These are phyloP conservation scores for Monoplex corrugatus DNA, from an alignment of 2,888 invertebrate genomes.

Conservation along the genomic window DNA sequence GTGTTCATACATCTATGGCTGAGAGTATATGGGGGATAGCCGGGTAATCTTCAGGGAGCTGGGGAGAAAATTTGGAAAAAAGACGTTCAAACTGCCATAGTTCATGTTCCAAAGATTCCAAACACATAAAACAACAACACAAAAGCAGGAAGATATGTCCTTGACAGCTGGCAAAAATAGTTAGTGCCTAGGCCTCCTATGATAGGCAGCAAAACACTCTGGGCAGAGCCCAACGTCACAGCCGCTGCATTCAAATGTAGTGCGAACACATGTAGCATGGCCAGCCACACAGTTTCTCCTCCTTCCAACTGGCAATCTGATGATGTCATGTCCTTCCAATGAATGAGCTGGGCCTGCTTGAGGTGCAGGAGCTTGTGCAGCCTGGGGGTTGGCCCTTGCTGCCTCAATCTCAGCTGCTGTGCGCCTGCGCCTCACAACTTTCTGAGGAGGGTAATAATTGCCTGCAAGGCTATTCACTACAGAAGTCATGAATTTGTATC, in stretches of 20 bases:
- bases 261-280: background rate
- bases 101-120: background rate
- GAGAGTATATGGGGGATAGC: too few species aligned
- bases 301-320: constrained; percentile 7
- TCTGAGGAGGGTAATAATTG: too few species aligned
- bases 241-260: background rate
- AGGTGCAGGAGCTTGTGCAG: background rate
- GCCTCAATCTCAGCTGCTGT: too few species aligned
- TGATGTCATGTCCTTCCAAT: background rate
- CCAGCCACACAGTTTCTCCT: constrained; percentile 30
- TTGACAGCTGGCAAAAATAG: background rate
- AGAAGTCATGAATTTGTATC: too few species aligned
- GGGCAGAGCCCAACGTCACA: constrained; percentile 32
- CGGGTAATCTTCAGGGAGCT: background rate
- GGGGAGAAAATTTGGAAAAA: background rate
- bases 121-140: background rate
- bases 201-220: background rate
- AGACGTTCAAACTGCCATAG: background rate
- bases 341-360: constrained; percentile 4
- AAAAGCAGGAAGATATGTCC: background rate
- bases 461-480: too few species aligned
- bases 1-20: too few species aligned
- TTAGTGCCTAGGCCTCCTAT: background rate
- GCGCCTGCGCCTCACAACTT: too few species aligned
- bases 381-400: too few species aligned